phyloP scores from a whole-genome alignment of 2,888 invertebrate genomes.

The Bugula neritina region DNA sequence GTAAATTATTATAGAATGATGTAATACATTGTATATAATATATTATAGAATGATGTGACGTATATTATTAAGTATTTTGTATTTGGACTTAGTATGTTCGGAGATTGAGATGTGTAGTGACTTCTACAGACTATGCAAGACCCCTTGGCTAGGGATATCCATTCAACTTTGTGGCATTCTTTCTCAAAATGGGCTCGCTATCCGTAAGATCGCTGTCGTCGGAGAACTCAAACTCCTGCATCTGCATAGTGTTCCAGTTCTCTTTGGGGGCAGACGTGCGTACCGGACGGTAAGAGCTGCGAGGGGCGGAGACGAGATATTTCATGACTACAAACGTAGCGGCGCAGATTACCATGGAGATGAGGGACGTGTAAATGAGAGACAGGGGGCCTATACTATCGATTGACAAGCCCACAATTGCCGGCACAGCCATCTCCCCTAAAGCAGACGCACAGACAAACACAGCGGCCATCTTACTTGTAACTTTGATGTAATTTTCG shows the following conservation, averaged over 20 bases:
- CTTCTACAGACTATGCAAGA: too few species aligned
- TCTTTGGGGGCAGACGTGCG: not conserved
- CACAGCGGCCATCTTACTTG: constrained; percentile 54
- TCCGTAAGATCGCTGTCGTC: not conserved
- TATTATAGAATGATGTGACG: too few species aligned
- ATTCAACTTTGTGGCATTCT: too few species aligned
- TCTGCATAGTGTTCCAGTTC: not conserved
- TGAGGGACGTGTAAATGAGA: constrained; percentile 50
- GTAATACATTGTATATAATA: too few species aligned
- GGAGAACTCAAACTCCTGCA: constrained; percentile 25
- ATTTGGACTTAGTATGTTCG: too few species aligned
- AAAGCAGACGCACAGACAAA: constrained; percentile 53
- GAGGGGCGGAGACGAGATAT: constrained; percentile 42
- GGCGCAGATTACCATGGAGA: constrained; percentile 38
- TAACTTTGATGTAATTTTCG: constrained; percentile 52
- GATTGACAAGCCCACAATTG: constrained; percentile 49
- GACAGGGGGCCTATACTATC: constrained; percentile 43
- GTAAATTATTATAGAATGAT: too few species aligned
- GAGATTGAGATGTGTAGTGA: too few species aligned
- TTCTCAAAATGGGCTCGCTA: constrained; percentile 17
- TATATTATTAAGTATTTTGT: too few species aligned
- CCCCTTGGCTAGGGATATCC: too few species aligned
- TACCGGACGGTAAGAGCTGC: constrained; percentile 33
- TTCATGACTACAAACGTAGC: constrained; percentile 47
- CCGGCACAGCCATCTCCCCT: constrained; percentile 54